Evolutionary conservation across 2,888 invertebrate species (phyloP).

Genomic region (Acleris sparsana): DNA sequence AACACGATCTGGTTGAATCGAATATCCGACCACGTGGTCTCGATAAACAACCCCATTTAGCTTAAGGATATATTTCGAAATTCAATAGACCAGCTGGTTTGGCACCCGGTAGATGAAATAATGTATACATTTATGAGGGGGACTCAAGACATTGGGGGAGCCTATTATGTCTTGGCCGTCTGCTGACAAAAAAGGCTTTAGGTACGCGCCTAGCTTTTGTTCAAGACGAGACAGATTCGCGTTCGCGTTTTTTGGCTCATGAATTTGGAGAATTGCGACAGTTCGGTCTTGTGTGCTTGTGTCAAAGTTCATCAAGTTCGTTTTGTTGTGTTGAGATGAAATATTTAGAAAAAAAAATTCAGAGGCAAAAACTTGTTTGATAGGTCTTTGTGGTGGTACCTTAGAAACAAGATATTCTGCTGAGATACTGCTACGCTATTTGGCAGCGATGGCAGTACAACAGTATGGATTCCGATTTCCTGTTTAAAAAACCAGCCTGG

Average conservation of each 20-base stretch:
- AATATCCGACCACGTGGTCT: slow-evolving; percentile 72
- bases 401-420: too few relatives aligned
- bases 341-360: slow-evolving; percentile 1
- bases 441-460: too few relatives aligned
- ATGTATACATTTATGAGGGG: slow-evolving; percentile 68
- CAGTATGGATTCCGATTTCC: too few relatives aligned
- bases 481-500: too few relatives aligned
- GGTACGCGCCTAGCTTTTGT: slow-evolving; percentile 60
- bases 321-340: slow-evolving; percentile 40
- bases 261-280: slow-evolving; percentile 49
- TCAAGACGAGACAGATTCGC: slow-evolving; percentile 63
- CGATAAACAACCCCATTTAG: slow-evolving; percentile 33
- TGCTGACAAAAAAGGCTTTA: slow-evolving; percentile 49
- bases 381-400: not conserved
- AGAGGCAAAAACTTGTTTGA: not conserved
- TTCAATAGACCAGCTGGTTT: slow-evolving; percentile 80
- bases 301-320: slow-evolving; percentile 72
- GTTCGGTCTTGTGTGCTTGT: slow-evolving; percentile 55
- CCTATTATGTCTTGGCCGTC: slow-evolving; percentile 57
- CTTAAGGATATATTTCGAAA: slow-evolving; percentile 38
- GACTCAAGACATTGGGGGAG: slow-evolving; percentile 67
- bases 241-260: slow-evolving; percentile 50
- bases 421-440: too few relatives aligned
- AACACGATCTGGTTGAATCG: slow-evolving; percentile 45
- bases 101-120: slow-evolving; percentile 67